phyloP scores from a whole-genome alignment of 2,888 invertebrate species.

The Eulithis prunata region DNA sequence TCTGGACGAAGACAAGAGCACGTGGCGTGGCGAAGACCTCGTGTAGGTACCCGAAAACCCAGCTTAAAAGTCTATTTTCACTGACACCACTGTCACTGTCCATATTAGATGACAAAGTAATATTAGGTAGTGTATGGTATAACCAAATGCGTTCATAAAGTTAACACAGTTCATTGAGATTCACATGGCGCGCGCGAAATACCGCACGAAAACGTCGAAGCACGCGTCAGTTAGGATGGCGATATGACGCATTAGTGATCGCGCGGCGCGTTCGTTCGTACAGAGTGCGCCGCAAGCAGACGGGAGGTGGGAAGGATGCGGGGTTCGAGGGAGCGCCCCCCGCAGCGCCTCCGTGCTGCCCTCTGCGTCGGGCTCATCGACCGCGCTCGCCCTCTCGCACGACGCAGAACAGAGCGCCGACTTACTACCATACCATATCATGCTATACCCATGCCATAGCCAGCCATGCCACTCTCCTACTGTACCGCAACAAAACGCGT shows the following conservation, averaged over 20 bases:
- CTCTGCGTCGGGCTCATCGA: conserved; percentile 82
- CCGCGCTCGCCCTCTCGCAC: conserved; percentile 77
- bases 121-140: conserved; percentile 32
- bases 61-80: conserved; percentile 54
- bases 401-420: conserved; percentile 44
- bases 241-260: conserved; percentile 83
- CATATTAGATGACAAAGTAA: conserved; percentile 45
- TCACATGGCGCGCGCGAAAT: conserved; percentile 80
- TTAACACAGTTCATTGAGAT: conserved; percentile 66
- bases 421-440: conserved; percentile 50
- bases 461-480: conserved; percentile 59
- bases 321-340: conserved; percentile 62
- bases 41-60: conserved; percentile 54
- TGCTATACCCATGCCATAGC: conserved; percentile 55
- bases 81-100: conserved; percentile 73
- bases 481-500: conserved; percentile 68
- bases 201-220: conserved; percentile 53
- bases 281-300: conserved; percentile 76
- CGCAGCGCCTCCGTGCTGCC: conserved; percentile 74
- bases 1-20: conserved; percentile 62
- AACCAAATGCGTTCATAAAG: conserved; percentile 51
- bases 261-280: conserved; percentile 77
- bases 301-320: conserved; percentile 62
- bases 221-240: conserved; percentile 72
- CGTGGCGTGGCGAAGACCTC: conserved; percentile 76